These are phyloP conservation scores for Chionodraco myersi DNA, from an alignment of 2,113 vertebrate genomes.

Conservation along the genomic window DNA sequence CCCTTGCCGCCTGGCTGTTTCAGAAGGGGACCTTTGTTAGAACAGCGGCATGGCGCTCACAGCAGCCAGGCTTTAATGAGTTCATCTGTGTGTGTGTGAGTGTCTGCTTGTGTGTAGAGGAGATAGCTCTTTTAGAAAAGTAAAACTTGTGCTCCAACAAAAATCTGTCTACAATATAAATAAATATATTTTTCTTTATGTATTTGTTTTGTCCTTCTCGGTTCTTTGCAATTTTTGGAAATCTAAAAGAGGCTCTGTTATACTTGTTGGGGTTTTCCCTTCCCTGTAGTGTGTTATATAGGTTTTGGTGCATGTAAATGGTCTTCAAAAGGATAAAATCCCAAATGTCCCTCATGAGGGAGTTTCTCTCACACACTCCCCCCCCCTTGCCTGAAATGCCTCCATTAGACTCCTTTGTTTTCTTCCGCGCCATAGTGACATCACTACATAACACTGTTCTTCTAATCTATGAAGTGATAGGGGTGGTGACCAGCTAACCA, in stretches of 20 bases:
- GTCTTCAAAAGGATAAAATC: too few species aligned
- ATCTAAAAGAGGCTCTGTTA: background rate
- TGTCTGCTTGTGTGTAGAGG: background rate
- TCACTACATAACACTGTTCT: too few species aligned
- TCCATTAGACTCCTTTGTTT: too few species aligned
- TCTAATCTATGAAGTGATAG: too few species aligned
- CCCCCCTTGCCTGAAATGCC: too few species aligned
- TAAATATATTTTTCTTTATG: background rate
- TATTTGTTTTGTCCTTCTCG: background rate
- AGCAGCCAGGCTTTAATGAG: constrained; percentile 57
- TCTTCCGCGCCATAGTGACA: too few species aligned
- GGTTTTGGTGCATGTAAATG: too few species aligned
- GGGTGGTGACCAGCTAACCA: too few species aligned
- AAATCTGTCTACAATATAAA: background rate
- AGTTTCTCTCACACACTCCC: too few species aligned
- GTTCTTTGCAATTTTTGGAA: background rate
- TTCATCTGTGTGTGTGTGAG: constrained; percentile 17
- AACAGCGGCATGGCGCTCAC: constrained; percentile 42
- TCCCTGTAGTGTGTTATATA: too few species aligned
- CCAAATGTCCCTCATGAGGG: too few species aligned
- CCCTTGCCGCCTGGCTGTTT: constrained; percentile 64
- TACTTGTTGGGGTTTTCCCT: too few species aligned
- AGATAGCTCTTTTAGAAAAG: constrained; percentile 38
- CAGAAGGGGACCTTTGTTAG: constrained; percentile 52
- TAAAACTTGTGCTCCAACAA: constrained; percentile 15